These are phyloP conservation scores for Cloeon dipterum DNA, from an alignment of 2,888 invertebrate species.

Conservation along the genomic window DNA sequence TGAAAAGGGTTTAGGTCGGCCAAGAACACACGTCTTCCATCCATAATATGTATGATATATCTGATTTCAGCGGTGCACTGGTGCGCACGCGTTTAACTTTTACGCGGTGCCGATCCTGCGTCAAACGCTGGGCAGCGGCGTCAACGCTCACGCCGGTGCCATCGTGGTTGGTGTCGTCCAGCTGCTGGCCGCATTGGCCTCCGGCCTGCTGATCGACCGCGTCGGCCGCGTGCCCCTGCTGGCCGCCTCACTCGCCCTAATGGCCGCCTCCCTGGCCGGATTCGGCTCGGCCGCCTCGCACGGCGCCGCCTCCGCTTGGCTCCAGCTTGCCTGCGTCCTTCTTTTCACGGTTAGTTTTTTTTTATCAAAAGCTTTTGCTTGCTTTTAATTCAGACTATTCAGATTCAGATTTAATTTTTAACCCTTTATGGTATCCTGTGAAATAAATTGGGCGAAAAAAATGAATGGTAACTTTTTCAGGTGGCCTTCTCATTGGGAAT, in stretches of 20 bases:
- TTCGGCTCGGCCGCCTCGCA: constrained; percentile 70
- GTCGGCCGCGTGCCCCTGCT: constrained; percentile 64
- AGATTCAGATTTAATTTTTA: too few relatives aligned
- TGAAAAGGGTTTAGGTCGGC: too few relatives aligned
- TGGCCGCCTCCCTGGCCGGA: constrained; percentile 66
- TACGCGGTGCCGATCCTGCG: constrained; percentile 72
- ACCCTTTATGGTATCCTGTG: too few relatives aligned
- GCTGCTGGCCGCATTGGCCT: constrained; percentile 57
- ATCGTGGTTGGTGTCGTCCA: constrained; percentile 70
- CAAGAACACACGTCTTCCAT: too few relatives aligned
- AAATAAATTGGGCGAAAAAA: too few relatives aligned
- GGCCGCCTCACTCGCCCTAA: constrained; percentile 59
- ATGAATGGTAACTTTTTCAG: too few relatives aligned
- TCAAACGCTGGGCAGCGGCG: constrained; percentile 47
- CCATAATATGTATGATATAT: too few relatives aligned
- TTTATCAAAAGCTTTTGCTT: too few relatives aligned
- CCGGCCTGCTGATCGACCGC: constrained; percentile 61
- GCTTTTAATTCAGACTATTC: too few relatives aligned
- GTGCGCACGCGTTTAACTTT: constrained; percentile 64
- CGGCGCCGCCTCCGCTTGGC: constrained; percentile 24
- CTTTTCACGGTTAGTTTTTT: too few relatives aligned
- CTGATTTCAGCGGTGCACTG: constrained; percentile 28
- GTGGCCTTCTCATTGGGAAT: constrained; percentile 71
- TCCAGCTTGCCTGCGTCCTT: constrained; percentile 1
- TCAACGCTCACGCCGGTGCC: constrained; percentile 64